phyloP scores from a whole-genome alignment of 1,140 invertebrate genomes.

The Triops longicaudatus region DNA sequence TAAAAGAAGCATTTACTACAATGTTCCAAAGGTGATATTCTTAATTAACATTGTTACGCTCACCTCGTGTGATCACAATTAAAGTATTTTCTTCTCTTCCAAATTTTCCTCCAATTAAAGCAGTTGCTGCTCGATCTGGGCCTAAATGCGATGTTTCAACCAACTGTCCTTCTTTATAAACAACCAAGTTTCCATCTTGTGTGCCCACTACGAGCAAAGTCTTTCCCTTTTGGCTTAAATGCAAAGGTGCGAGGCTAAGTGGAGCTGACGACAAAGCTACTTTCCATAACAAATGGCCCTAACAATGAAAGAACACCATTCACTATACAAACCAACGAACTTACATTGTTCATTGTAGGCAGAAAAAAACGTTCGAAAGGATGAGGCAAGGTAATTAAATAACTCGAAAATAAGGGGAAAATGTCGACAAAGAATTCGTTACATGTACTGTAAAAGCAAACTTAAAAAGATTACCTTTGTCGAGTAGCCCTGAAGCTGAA shows the following conservation, averaged over 20 bases:
- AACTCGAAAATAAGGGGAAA: neutral
- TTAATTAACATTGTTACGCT: no score
- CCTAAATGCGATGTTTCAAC: neutral
- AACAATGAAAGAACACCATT: neutral
- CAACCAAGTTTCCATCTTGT: neutral
- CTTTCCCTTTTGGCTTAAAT: neutral
- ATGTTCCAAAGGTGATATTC: neutral
- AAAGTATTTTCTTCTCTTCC: neutral
- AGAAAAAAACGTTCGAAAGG: no score
- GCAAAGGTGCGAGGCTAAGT: neutral
- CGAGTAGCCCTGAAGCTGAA: neutral
- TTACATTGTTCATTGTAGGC: no score
- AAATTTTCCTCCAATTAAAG: neutral
- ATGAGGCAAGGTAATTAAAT: no score
- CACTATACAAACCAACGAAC: no score
- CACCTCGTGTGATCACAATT: neutral
- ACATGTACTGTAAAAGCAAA: no score
- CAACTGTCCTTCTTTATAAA: neutral
- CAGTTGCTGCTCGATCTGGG: neutral
- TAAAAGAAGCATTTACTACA: neutral
- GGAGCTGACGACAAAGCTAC: neutral
- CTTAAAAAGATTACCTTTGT: neutral
- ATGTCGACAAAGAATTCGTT: neutral
- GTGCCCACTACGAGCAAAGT: neutral
- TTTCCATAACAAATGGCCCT: neutral